Evolutionary conservation across 2,797 vertebrate genomes (phyloP).

Genomic region (Esox masquinongy): DNA sequence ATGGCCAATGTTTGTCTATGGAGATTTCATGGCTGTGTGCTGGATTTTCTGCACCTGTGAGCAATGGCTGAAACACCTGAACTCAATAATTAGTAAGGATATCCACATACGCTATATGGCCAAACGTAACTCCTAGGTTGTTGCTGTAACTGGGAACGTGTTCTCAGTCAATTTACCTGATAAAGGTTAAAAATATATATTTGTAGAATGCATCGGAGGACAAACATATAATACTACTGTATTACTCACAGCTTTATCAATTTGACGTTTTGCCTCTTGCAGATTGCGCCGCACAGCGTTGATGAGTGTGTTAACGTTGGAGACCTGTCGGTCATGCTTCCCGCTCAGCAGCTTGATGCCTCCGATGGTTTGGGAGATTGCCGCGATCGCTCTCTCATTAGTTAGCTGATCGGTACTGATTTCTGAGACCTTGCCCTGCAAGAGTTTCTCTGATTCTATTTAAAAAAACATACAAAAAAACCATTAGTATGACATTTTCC

Average conservation of each 20-base stretch:
- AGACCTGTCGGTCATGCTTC: constrained; percentile 67
- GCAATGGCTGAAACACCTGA: no score
- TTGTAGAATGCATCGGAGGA: not conserved
- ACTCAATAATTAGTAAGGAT: no score
- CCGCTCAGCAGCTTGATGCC: constrained; percentile 54
- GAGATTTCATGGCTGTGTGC: no score
- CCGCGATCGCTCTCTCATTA: constrained; percentile 64
- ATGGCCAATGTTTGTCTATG: no score
- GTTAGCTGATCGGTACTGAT: constrained; percentile 67
- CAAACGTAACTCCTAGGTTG: no score
- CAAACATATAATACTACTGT: not conserved
- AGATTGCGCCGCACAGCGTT: constrained; percentile 72
- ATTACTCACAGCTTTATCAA: constrained; percentile 70
- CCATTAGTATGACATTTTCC: not conserved
- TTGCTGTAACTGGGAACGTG: no score
- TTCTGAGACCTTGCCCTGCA: constrained; percentile 71
- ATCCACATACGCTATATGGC: no score
- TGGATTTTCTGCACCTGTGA: no score
- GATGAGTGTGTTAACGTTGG: constrained; percentile 68
- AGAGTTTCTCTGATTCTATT: constrained; percentile 71
- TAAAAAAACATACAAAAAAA: not conserved
- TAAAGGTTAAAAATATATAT: no score
- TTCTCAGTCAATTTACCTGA: no score
- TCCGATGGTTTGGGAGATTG: constrained; percentile 49
- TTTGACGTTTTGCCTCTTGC: constrained; percentile 54